Base-by-base conservation (phyloP, 2,888 invertebrate genomes). In the Nephrotoma guestfalica region DNA sequence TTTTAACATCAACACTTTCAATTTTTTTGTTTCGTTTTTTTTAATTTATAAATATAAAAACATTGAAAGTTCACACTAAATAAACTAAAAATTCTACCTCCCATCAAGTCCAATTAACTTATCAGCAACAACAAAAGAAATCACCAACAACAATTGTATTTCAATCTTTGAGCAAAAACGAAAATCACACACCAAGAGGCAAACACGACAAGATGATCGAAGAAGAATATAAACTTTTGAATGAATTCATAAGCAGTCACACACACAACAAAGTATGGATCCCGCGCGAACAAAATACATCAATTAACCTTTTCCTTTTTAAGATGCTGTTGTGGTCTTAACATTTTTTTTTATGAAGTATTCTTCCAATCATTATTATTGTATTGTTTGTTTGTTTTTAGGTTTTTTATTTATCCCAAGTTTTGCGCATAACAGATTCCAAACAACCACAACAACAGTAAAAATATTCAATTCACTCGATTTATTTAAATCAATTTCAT, bases 51-150 rank as follows among this genome's bases (percentile, higher is more conserved):
- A 71, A 30, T 9, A 71, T 71, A 71, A 9, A 2, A 71, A 71
- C 71, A 71, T 71, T 71, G 71, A 71, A 71, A 71, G 71, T 7
- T 71, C 18, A 71, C 71, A 71, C 71, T 71, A 71, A 71, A 71
- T 57, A 71, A 71, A 71, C 30, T 57, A 71, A 71, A 71, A 71
- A 71, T 84, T 84, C 84, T 84, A 84, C 84, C 84, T 84, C 84
- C 84, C 41, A 84, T 84, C 84, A 84, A 84, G 84, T 41, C 84
- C 84, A 84, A 84, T 84, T 84, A 84, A 84, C 84, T 84, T 84
- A 84, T 84, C 84, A 15, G 41, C 42, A 41, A 6, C 84, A 41
- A 84, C 84, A 41, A 84, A 41, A 84, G 42, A 41, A 84, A 6
- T 41, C n/a, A 84, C 84, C 41, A 84, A 41, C 41, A 84, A 84